Base-by-base conservation (phyloP, 2,888 invertebrate species). In the Nudaria mundana region DNA sequence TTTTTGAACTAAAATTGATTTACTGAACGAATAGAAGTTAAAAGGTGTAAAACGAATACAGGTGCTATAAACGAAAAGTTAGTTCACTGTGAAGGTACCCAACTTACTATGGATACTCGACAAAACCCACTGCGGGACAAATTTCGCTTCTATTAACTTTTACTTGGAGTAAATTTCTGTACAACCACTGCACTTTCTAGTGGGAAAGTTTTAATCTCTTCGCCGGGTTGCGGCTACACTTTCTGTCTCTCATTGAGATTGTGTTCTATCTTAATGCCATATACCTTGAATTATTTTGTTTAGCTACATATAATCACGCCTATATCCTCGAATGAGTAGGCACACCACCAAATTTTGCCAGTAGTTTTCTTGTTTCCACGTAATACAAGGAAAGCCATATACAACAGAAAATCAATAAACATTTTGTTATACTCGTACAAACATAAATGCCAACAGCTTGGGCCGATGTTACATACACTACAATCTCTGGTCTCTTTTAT, bases 101-200 rank as follows among this genome's bases (percentile, higher is more conserved):
- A 77, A 82, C 71, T 78, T 69, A 59, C 61, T 52, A 58, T 61
- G 66, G 57, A 59, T 62, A 61, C 42, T 62, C 75, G 68, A 64
- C 76, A 74, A 76, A 79, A 79, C 76, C 64, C 53, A 70, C 81
- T 74, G 70, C 77, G 76, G 74, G 76, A 84, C 82, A 80, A 84
- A 83, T 84, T 85, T 81, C 72, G 81, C 79, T 84, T 84, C 81
- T 83, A 84, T 86, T 84, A 86, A 85, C 83, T 86, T 86, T 83
- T 84, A 77, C 75, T 76, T 67, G 54, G 71, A 80, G 79, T 83
- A 76, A 81, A 84, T 82, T 85, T 81, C 76, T 71, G 77, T 58
- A 71, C 76, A 76, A 76, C 79, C 81, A 77, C 68, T 80, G 81
- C 81, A 81, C 76, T 83, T 76, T 74, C 71, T 80, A 85, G 81